Conservation (phyloP, 2,113 vertebrate species). For the Bos taurus region DNA sequence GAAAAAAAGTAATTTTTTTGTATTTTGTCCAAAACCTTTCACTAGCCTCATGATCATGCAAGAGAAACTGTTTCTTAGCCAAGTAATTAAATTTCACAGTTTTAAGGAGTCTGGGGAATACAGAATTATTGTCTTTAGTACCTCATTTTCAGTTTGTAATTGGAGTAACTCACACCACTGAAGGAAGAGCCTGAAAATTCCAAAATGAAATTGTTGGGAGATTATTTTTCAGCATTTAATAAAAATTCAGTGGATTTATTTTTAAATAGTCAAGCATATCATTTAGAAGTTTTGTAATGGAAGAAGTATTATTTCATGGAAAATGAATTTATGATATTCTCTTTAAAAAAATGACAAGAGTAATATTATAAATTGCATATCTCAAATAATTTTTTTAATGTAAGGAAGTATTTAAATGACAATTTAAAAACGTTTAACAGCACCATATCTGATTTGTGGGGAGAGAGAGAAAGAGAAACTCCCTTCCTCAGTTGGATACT, state of each 20-base stretch:
- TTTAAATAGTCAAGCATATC: neutral
- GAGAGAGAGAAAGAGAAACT: neutral
- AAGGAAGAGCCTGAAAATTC: neutral
- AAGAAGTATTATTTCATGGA: neutral
- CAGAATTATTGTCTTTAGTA: neutral
- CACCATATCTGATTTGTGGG: neutral
- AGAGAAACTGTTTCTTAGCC: conserved; percentile 27
- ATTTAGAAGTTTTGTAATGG: neutral
- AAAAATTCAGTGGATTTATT: neutral
- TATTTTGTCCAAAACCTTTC: neutral
- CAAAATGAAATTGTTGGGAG: neutral
- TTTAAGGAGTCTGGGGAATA: neutral
- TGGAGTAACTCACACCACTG: neutral
- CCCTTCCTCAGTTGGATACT: neutral
- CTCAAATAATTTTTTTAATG: neutral
- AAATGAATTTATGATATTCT: neutral
- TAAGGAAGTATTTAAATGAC: neutral
- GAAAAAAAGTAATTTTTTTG: neutral
- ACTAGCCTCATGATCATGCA: neutral
- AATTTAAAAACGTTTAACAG: neutral
- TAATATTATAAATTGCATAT: neutral
- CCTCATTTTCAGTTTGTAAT: conserved; percentile 25
- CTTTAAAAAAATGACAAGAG: neutral
- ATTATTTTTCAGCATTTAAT: neutral
- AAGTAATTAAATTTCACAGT: conserved; percentile 35